These are phyloP conservation scores for Willisornis vidua DNA, from an alignment of 2,113 vertebrate genomes.

Conservation along the genomic window DNA sequence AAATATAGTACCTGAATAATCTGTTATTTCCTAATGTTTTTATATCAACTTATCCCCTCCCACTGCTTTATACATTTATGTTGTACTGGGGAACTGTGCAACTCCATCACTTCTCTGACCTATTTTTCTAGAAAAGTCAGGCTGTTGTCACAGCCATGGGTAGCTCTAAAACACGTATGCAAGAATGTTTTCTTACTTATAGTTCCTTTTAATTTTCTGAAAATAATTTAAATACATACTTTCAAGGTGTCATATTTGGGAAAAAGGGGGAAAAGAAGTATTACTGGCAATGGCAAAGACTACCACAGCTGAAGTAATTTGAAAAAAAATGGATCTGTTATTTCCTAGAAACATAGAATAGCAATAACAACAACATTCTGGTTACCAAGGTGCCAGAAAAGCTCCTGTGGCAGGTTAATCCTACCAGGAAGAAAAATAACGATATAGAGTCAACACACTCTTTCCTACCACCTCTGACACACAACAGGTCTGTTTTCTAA, in stretches of 20 bases:
- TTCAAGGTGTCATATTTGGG: not conserved
- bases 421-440: not conserved
- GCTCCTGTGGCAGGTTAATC: not conserved
- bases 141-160: not conserved
- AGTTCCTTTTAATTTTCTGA: not conserved
- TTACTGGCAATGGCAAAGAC: not conserved
- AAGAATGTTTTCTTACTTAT: not conserved
- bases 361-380: not conserved
- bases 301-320: not conserved
- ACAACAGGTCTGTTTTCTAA: not conserved
- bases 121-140: not conserved
- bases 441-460: not conserved
- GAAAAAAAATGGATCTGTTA: not conserved
- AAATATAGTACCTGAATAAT: not conserved
- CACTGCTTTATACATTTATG: not conserved
- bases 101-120: not conserved
- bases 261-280: not conserved
- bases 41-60: not conserved
- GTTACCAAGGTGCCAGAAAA: slow-evolving; percentile 9
- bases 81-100: not conserved
- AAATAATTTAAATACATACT: not conserved
- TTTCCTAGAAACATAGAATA: not conserved
- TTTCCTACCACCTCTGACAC: not conserved
- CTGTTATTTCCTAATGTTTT: not conserved
- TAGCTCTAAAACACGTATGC: not conserved